Conservation (phyloP, 2,888 invertebrate species). For the Oeneis ivallda region DNA sequence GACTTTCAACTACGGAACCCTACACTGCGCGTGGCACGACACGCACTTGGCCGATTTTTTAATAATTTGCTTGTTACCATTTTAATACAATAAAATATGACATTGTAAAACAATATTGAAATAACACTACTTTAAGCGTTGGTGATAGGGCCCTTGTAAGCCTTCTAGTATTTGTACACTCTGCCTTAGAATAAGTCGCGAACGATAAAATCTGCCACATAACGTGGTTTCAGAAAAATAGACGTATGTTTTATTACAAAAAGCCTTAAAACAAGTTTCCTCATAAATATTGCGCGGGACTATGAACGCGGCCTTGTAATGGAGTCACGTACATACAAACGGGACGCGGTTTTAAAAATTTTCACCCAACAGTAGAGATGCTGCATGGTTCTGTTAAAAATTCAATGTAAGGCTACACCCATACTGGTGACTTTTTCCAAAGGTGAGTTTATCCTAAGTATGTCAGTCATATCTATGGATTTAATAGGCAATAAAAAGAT, state of each 20-base stretch:
- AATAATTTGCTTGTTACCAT: too few relatives aligned
- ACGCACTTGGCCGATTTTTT: too few relatives aligned
- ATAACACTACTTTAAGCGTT: too few relatives aligned
- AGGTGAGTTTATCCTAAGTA: too few relatives aligned
- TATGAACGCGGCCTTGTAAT: slow-evolving; percentile 37
- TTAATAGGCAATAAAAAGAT: background rate
- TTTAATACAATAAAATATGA: too few relatives aligned
- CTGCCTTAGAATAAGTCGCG: background rate
- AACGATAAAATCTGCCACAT: slow-evolving; percentile 4
- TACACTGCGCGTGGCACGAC: too few relatives aligned
- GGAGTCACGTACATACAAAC: slow-evolving; percentile 49
- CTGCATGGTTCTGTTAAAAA: slow-evolving; percentile 57
- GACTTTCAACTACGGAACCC: too few relatives aligned
- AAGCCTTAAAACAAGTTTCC: slow-evolving; percentile 32
- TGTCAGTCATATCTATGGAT: background rate
- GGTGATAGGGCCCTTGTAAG: background rate
- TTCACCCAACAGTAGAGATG: slow-evolving; percentile 39
- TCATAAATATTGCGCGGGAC: slow-evolving; percentile 38
- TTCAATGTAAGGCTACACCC: slow-evolving; percentile 55
- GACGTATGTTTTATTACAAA: slow-evolving; percentile 15
- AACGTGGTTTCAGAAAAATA: slow-evolving; percentile 4
- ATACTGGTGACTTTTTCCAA: slow-evolving; percentile 15
- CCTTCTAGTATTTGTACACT: background rate
- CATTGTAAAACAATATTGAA: too few relatives aligned
- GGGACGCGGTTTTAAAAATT: slow-evolving; percentile 61